Conservation (phyloP, 2,888 invertebrate species). For the Polydrusus cervinus region DNA sequence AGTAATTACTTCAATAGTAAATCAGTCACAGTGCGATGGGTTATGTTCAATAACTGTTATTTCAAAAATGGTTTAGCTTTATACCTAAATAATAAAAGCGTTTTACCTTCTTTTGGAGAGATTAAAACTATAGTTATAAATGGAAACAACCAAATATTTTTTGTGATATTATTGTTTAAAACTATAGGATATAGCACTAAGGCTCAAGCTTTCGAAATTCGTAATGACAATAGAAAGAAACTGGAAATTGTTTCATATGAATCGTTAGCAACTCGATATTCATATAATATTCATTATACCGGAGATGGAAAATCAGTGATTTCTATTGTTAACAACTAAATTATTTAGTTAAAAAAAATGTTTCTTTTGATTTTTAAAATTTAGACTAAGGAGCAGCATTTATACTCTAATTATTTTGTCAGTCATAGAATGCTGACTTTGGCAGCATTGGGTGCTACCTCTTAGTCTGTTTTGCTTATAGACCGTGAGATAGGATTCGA, state of each 20-base stretch:
- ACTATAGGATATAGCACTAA: background rate
- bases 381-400: no score
- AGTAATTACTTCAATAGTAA: background rate
- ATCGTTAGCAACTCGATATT: background rate
- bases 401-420: no score
- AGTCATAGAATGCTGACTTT: no score
- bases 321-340: no score
- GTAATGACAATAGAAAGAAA: background rate
- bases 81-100: background rate
- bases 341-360: no score
- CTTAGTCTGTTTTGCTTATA: no score
- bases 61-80: background rate
- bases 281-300: no score
- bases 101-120: background rate
- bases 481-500: no score
- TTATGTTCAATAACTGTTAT: background rate
- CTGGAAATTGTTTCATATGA: background rate
- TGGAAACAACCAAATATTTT: background rate
- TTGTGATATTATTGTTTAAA: background rate
- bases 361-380: no score
- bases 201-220: background rate
- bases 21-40: background rate
- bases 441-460: no score
- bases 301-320: no score
- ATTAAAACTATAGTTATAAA: background rate